Evolutionary conservation across 2,113 vertebrate genomes (phyloP).

Genomic region (Rhadina sibilatrix): DNA sequence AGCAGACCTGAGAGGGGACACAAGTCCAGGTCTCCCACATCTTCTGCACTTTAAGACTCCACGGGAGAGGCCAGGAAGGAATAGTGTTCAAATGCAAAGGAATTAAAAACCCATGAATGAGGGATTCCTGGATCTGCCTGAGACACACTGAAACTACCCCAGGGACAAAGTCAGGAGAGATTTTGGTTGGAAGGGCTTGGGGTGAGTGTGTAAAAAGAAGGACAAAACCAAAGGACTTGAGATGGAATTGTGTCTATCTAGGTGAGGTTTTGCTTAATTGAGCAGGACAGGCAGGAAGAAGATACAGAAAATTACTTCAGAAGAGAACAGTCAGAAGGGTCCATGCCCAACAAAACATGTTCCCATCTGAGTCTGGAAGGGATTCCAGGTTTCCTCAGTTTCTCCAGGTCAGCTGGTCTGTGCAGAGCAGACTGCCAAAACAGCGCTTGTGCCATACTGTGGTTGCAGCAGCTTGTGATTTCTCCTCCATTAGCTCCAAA

Average conservation of each 20-base stretch:
- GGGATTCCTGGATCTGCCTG: not conserved
- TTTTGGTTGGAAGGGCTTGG: not conserved
- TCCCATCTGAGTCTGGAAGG: not conserved
- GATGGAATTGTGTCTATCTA: not conserved
- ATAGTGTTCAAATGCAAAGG: not conserved
- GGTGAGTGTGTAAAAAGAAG: not conserved
- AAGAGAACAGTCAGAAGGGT: not conserved
- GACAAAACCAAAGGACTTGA: not conserved
- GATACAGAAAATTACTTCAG: not conserved
- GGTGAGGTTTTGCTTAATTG: not conserved
- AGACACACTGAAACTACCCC: not conserved
- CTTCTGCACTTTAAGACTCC: fast-evolving
- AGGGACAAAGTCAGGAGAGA: not conserved
- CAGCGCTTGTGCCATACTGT: fast-evolving
- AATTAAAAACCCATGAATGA: not conserved
- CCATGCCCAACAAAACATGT: not conserved
- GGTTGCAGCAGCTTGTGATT: not conserved
- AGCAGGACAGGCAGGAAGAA: not conserved
- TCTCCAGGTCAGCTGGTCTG: not conserved
- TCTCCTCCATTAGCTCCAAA: not conserved
- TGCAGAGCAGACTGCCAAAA: not conserved
- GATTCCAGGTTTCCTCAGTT: not conserved
- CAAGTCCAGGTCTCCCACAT: fast-evolving
- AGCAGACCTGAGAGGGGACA: not conserved
- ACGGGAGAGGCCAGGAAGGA: not conserved